Evolutionary conservation across 2,113 vertebrate genomes (phyloP).

Genomic region (Petrocephalus microphthalmus): DNA sequence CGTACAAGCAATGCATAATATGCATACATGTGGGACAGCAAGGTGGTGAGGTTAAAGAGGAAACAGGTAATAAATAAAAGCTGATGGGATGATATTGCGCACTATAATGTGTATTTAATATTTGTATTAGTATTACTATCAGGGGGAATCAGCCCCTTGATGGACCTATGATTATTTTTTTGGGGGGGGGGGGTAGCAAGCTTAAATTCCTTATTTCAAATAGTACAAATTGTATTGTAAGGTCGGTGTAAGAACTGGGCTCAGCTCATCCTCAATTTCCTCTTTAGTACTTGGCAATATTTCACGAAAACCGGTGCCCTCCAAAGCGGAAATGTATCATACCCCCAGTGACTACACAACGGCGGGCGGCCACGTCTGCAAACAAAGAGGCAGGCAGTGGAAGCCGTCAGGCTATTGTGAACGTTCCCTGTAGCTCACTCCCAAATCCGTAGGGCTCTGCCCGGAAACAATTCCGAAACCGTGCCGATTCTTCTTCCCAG

Average conservation of each 20-base stretch:
- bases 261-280: neutral
- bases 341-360: neutral
- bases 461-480: neutral
- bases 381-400: neutral
- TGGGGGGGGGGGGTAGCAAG: no score
- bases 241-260: neutral
- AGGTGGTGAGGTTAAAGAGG: no score
- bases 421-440: no score
- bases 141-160: no score
- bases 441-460: neutral
- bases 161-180: no score
- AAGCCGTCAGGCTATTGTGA: neutral
- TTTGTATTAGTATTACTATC: no score
- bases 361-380: neutral
- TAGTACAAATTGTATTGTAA: neutral
- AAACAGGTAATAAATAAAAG: no score
- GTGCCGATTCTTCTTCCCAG: neutral
- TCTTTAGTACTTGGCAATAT: neutral
- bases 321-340: neutral
- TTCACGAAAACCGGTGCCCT: neutral
- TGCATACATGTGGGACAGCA: neutral
- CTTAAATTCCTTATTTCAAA: no score
- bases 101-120: no score
- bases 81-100: no score
- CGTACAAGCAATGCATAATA: neutral